Conservation (phyloP, 2,113 vertebrate genomes). For the Hymenochirus boettgeri region DNA sequence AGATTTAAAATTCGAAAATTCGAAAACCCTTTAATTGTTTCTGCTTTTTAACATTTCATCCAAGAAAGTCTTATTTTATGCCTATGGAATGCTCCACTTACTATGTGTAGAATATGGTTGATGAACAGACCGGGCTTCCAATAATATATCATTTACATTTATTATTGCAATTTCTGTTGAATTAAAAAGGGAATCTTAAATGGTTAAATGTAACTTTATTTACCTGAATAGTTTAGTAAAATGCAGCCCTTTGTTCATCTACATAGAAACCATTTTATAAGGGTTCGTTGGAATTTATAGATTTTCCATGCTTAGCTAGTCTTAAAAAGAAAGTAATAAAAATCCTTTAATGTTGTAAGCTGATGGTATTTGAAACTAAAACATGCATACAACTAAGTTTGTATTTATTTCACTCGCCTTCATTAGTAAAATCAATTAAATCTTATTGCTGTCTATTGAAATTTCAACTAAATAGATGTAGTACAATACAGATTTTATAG, state of each 20-base stretch:
- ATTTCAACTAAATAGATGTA: slow-evolving; percentile 19
- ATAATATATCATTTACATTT: too few species aligned
- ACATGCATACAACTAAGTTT: slow-evolving; percentile 20
- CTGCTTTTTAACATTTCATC: too few species aligned
- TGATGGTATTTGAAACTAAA: slow-evolving; percentile 25
- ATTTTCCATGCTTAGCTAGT: slow-evolving; percentile 39
- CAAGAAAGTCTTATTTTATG: too few species aligned
- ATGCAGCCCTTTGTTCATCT: slow-evolving; percentile 30
- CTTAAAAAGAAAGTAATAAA: slow-evolving; percentile 38
- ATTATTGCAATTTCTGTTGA: too few species aligned
- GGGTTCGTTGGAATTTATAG: slow-evolving; percentile 39
- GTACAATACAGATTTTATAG: slow-evolving; percentile 20
- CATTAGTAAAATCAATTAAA: slow-evolving; percentile 26
- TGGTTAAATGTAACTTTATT: slow-evolving; percentile 15
- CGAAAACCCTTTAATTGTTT: too few species aligned
- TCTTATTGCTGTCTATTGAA: slow-evolving; percentile 16
- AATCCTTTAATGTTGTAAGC: slow-evolving; percentile 15
- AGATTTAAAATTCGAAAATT: too few species aligned
- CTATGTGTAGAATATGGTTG: too few species aligned
- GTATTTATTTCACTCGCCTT: slow-evolving; percentile 30
- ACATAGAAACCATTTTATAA: slow-evolving; percentile 42
- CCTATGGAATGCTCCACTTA: too few species aligned
- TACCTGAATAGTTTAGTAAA: slow-evolving; percentile 28
- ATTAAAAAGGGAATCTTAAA: too few species aligned
- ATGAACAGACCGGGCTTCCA: too few species aligned